Base-by-base conservation (phyloP, 2,888 invertebrate species). In the Scotopteryx bipunctaria region DNA sequence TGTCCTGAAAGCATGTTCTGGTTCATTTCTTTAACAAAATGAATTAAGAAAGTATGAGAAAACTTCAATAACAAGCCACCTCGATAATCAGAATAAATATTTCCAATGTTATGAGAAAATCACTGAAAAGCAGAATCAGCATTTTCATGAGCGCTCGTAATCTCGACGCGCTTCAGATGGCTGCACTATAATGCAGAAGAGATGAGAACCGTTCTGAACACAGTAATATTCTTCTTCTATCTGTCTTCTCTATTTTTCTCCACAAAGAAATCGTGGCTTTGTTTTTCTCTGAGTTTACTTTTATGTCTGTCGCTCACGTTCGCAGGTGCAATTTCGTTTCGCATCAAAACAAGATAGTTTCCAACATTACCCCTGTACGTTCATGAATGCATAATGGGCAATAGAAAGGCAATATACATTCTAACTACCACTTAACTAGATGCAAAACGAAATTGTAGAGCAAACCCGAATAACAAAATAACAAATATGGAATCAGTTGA, bases 71-170 rank as follows among this genome's bases (percentile, higher is more conserved):
- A 15, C 9, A 23, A 38, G 15, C 1, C 3, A 51, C 45, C 46
- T 38, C 32, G 51, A 58, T 47, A 41, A 49, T 38, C 32, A 17
- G 17, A 40, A 37, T 16, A 38, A 9, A 32, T 5, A 54, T 52
- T 48, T 51, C 27, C 35, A 31, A 45, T 48, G 44, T 35, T 32
- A 36, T 32, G 29, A 47, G 33, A 48, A 45, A 53, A 58, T 32
- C 41, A 33, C 36, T 54, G 27, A 47, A 42, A 33, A 51, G 33
- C 19, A 44, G 38, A 45, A 57, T 58, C 51, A 58, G 44, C 57
- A 58, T 58, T 62, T 57, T 58, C 41, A 59, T 53, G 52, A 52
- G 50, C 48, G 27, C 44, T 50, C 40, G 42, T 44, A 43, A 47
- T 35, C 31, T 32, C 21, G 27, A 33, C 43, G 35, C 36, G 32